These are phyloP conservation scores for Yasuhikotakia modesta DNA, from an alignment of 2,797 vertebrate species.

Conservation along the genomic window DNA sequence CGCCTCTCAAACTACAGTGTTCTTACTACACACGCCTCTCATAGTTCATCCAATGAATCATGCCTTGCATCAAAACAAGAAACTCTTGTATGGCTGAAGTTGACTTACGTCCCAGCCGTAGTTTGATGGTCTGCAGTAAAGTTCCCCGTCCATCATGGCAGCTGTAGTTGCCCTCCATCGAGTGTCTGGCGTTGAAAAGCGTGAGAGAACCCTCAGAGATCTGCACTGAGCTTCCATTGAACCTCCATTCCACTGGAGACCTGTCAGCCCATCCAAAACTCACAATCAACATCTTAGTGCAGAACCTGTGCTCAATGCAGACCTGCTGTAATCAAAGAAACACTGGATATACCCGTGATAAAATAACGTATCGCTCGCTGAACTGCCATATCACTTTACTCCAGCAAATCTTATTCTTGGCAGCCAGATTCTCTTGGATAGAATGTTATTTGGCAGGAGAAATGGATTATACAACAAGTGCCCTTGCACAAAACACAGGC, in stretches of 20 bases:
- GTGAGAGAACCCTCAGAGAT: constrained; percentile 68
- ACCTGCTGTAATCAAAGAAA: constrained; percentile 9
- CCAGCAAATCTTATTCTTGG: constrained; percentile 45
- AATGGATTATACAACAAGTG: constrained; percentile 43
- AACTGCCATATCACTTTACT: neutral
- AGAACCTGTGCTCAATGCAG: constrained; percentile 28
- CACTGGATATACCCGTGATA: constrained; percentile 12
- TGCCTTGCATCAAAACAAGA: constrained; percentile 8
- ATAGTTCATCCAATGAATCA: neutral
- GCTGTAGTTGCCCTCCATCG: constrained; percentile 80
- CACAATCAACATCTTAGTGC: constrained; percentile 42
- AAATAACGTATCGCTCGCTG: constrained; percentile 22
- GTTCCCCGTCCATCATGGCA: constrained; percentile 72
- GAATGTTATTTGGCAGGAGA: constrained; percentile 34
- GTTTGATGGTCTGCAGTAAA: constrained; percentile 69
- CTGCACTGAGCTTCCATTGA: constrained; percentile 68
- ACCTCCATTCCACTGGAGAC: constrained; percentile 72
- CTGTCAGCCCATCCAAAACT: constrained; percentile 62
- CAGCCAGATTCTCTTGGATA: constrained; percentile 23
- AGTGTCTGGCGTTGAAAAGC: constrained; percentile 65
- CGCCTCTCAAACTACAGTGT: too few relatives aligned
- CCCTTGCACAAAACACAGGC: constrained; percentile 14
- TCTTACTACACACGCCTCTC: too few relatives aligned
- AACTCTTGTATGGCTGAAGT: constrained; percentile 1
- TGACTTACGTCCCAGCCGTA: constrained; percentile 77